These are phyloP conservation scores for Mythimna lalbum DNA, from an alignment of 2,888 invertebrate genomes.

Conservation along the genomic window DNA sequence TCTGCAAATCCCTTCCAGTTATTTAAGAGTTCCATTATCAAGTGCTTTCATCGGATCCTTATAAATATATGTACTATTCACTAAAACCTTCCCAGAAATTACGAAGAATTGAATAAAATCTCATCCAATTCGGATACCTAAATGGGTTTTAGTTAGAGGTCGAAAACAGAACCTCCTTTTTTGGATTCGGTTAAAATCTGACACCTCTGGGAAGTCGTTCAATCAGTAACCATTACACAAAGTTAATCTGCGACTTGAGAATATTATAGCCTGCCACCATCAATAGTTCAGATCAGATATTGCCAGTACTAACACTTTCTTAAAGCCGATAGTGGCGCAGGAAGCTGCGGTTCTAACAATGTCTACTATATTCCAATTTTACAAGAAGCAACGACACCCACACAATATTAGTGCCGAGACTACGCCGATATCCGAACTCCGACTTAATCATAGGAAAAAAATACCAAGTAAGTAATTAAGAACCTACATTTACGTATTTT, in stretches of 20 bases:
- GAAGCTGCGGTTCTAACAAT: background rate
- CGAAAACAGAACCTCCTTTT: no score
- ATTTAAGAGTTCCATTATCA: no score
- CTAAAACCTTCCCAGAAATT: no score
- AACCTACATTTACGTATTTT: background rate
- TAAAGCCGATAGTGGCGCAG: background rate
- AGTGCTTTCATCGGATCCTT: no score
- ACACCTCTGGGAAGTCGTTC: background rate
- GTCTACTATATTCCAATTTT: background rate
- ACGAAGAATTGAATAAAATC: no score
- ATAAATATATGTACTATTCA: no score
- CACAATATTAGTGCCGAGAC: background rate
- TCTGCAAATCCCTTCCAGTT: no score
- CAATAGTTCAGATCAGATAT: background rate
- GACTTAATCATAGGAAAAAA: background rate
- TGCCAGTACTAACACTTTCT: background rate
- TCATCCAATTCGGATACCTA: no score
- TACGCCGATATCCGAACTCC: background rate
- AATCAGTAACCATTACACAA: background rate
- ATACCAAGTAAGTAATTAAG: background rate
- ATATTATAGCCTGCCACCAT: background rate
- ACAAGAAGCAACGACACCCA: conserved; percentile 4
- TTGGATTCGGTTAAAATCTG: background rate
- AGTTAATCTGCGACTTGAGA: background rate
- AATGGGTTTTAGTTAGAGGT: no score